Evolutionary conservation across 92 coral and sea anemone genomes (phyloP).

Genomic region (Phenganax subtilis): DNA sequence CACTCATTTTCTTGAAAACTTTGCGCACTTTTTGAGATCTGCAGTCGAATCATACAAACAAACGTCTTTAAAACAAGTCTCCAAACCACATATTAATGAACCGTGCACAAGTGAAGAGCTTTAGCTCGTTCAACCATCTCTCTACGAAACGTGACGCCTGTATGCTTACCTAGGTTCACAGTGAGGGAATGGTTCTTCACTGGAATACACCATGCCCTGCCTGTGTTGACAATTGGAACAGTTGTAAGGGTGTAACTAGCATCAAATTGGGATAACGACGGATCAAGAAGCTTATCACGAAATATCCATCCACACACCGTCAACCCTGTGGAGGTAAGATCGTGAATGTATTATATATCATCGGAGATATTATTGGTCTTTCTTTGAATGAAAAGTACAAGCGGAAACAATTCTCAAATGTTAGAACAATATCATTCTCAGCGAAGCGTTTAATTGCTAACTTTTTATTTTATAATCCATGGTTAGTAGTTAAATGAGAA

Average conservation of each 20-base stretch:
- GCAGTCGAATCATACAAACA: too few species aligned
- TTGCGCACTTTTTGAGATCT: too few species aligned
- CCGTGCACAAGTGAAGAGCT: too few species aligned
- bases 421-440: neutral
- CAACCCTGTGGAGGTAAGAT: neutral
- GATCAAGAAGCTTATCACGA: slow-evolving; percentile 22
- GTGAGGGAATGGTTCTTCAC: slow-evolving; percentile 34
- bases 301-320: slow-evolving; percentile 36
- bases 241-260: slow-evolving; percentile 17
- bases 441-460: neutral
- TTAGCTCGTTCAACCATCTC: too few species aligned
- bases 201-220: slow-evolving; percentile 35
- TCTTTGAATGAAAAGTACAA: neutral
- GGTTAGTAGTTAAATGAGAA: too few species aligned
- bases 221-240: slow-evolving; percentile 22
- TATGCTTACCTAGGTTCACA: slow-evolving; percentile 26
- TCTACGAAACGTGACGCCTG: neutral
- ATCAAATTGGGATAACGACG: slow-evolving; percentile 15
- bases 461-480: too few species aligned
- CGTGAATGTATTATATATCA: neutral
- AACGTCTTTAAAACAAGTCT: too few species aligned
- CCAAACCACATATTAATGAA: too few species aligned
- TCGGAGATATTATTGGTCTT: neutral
- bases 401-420: neutral
- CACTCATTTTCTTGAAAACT: too few species aligned